Evolutionary conservation across 2,888 invertebrate species (phyloP).

Genomic region (Drosophila dives): DNA sequence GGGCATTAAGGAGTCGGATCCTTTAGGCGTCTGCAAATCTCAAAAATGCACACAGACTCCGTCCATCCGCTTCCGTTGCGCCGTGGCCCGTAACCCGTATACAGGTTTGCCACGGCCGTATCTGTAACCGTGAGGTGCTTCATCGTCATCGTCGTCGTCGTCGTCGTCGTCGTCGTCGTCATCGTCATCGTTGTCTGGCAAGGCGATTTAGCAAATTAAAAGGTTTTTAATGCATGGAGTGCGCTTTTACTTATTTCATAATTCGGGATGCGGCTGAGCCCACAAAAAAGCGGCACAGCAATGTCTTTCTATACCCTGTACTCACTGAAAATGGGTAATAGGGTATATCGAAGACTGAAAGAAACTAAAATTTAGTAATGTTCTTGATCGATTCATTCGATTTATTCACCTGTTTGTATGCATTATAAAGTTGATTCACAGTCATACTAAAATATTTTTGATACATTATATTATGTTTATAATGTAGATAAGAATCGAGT

Average conservation of each 20-base stretch:
- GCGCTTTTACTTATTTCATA: constrained; percentile 82
- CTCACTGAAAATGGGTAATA: not conserved
- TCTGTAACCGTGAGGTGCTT: constrained; percentile 37
- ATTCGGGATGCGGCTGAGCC: constrained; percentile 64
- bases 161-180: constrained; percentile 25
- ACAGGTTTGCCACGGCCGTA: constrained; percentile 28
- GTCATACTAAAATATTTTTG: not conserved
- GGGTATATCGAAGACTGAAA: not conserved
- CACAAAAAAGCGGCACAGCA: constrained; percentile 10
- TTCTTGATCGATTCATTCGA: not conserved
- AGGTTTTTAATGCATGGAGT: constrained; percentile 84
- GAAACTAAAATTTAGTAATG: not conserved
- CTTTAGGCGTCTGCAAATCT: constrained; percentile 79
- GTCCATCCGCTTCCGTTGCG: constrained; percentile 67
- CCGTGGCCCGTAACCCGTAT: constrained; percentile 26
- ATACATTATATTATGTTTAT: not conserved
- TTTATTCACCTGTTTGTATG: not conserved
- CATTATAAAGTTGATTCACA: not conserved
- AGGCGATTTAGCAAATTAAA: constrained; percentile 85
- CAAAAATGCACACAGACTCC: constrained; percentile 78
- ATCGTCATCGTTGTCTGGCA: constrained; percentile 77
- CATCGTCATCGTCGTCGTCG: constrained; percentile 25
- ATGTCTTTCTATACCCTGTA: constrained; percentile 20
- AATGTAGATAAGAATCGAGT: too few relatives aligned
- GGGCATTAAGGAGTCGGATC: constrained; percentile 52